phyloP scores from a whole-genome alignment of 2,113 vertebrate species.

The Brachypodius melanocephalos region DNA sequence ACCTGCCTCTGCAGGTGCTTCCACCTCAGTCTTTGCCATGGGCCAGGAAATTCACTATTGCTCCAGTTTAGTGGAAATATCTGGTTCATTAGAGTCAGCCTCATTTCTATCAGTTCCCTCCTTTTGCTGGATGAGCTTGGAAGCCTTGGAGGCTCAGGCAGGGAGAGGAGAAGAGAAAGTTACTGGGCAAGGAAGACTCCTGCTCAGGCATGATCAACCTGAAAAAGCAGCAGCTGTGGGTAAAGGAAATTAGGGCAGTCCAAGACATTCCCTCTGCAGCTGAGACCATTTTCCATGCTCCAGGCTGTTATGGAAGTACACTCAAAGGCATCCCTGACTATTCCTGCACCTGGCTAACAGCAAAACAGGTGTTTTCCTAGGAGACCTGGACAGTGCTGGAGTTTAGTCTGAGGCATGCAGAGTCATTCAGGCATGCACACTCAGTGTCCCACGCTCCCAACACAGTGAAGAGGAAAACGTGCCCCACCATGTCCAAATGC shows the following conservation, averaged over 20 bases:
- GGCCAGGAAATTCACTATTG: background rate
- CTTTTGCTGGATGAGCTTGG: background rate
- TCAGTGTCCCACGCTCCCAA: background rate
- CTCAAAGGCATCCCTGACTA: background rate
- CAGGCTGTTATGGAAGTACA: background rate
- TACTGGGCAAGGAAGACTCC: background rate
- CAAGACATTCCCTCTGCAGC: background rate
- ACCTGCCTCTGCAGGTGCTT: background rate
- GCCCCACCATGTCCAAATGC: background rate
- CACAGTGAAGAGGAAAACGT: background rate
- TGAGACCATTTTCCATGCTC: background rate
- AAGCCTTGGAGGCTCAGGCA: background rate
- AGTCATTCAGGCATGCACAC: slow-evolving; percentile 51
- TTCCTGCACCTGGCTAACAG: background rate
- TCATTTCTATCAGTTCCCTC: background rate
- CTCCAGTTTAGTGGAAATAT: background rate
- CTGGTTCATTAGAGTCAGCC: background rate
- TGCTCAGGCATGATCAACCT: background rate
- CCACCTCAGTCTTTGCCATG: background rate
- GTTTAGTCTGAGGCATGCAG: slow-evolving; percentile 49
- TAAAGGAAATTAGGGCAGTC: background rate
- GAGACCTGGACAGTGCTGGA: background rate
- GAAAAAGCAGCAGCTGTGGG: background rate
- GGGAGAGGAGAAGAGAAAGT: background rate
- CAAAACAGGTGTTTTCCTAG: background rate